Evolutionary conservation across 2,113 vertebrate genomes (phyloP).

Genomic region (Gasterosteus nipponicus): DNA sequence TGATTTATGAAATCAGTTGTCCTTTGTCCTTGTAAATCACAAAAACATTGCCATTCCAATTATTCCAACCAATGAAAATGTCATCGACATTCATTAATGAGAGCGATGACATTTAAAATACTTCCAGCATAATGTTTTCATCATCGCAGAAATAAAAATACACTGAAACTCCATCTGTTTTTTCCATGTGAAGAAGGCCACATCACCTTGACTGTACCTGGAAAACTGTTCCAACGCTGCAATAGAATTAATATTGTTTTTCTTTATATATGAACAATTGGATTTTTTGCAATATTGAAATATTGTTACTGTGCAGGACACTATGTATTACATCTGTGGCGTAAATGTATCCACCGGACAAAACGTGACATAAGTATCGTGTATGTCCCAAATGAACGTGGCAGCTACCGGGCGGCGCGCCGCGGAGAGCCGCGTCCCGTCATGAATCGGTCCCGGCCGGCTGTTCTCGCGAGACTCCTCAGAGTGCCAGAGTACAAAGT

Average conservation of each 20-base stretch:
- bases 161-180: not conserved
- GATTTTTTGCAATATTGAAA: not conserved
- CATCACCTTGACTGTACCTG: constrained; percentile 11
- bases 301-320: not conserved
- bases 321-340: not conserved
- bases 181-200: not conserved
- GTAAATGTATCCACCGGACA: not conserved
- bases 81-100: constrained; percentile 12
- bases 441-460: not conserved
- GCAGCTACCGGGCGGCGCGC: not conserved
- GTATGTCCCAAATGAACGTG: not conserved
- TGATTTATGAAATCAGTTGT: constrained; percentile 10
- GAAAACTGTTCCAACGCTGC: not conserved
- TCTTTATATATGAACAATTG: not conserved
- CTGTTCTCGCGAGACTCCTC: not conserved
- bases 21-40: not conserved
- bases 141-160: constrained; percentile 29
- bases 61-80: constrained; percentile 5
- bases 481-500: constrained; percentile 8
- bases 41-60: constrained; percentile 6
- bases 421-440: not conserved
- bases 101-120: not conserved
- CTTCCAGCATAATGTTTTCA: constrained; percentile 12
- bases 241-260: not conserved
- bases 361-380: not conserved